Base-by-base conservation (phyloP, 2,888 invertebrate genomes). In the Nezara viridula region DNA sequence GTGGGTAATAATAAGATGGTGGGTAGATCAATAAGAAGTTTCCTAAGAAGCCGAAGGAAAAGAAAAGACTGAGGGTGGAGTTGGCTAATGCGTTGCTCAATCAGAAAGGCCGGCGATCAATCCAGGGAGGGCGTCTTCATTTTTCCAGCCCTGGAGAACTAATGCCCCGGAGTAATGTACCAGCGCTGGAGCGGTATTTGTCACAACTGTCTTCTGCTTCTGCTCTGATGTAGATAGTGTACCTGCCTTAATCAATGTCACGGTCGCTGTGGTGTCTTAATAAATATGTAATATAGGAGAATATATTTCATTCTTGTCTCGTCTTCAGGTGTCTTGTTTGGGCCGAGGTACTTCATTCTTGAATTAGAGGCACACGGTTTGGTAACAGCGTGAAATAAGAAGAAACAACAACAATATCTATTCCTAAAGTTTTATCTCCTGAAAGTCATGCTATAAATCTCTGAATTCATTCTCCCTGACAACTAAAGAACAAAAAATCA, bases 1-100 rank as follows among this genome's bases (percentile, higher is more conserved):
- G 9, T 21, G 44, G 81, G 44, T 47, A 81, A 81, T 81, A 81
- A 81, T 81, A 44, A 81, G 81, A 81, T 81, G 47, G 81, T 44
- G 44, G 81, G n/a, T 9, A 81, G 81, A 81, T 81, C 81, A 47
- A 81, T 81, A 81, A 47, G 44, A 44, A 47, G 44, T 47, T n/a
- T 44, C 44, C 24, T 47, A 81, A 81, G 81, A 81, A 81, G 44
- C 81, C 81, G 81, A 47, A 81, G 44, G n/a, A n/a, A 81, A 81
- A 81, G 81, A 81, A 81, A 81, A 44, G 81, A n/a, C 44, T 4
- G 40, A 81, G 81, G 81, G 81, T 81, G 81, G 81, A 81, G 81
- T 81, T 81, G 81, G 81, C 81, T 81, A 81, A 81, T 81, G 81
- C 81, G n/a, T 81, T 81, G 81, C 81, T 81, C 81, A 81, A 81